Evolutionary conservation across 2,888 invertebrate species (phyloP), one percentile per base, ranked within the genome.

Genomic region (Artemia sinica): DNA sequence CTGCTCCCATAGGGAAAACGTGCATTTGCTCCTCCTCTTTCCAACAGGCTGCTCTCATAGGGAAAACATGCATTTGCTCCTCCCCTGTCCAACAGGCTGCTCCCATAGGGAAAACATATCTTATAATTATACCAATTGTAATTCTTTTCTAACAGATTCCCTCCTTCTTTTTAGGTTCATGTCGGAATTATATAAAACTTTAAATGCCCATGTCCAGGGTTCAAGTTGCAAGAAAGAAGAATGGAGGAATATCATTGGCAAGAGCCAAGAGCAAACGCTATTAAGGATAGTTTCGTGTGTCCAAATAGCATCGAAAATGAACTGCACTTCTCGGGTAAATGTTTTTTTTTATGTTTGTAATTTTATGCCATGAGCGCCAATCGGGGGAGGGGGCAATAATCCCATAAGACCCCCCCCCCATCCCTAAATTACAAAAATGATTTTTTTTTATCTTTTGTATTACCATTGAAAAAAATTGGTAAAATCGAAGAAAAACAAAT

Each of bases 171-270:
- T 14, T 9, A 58, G 58, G 58, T 58, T 58, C 58, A n/a, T 58
- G 14, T 58, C 18, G 1, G 58, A 58, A 9, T 58, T 58, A 58
- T 58, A 14, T 18, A 58, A 9, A 58, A 18, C 18, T n/a, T 18
- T 58, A 14, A 18, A 58, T n/a, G 58, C 58, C 58, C 58, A 58
- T 58, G 58, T 18, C 8, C n/a, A 58, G 10, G 10, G 14, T 14
- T 7, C 58, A n/a, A 58, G 58, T 58, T 58, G 58, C 58, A 18
- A 58, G 58, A 58, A 58, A 18, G 18, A 58, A 18, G 58, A n/a
- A 58, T 58, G 58, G 58, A 18, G 18, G 58, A 18, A 58, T 8
- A 8, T 58, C n/a, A 58, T 14, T 14, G 8, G 14, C 14, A 58
- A 18, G 10, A 58, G 18, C 9, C n/a, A 58, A 10, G 58, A 58